Percentiles rank a stretch among this genome's conserved stretches.
Evolutionary conservation across 1,140 invertebrate genomes (phyloP).

Genomic region (Mya arenaria): DNA sequence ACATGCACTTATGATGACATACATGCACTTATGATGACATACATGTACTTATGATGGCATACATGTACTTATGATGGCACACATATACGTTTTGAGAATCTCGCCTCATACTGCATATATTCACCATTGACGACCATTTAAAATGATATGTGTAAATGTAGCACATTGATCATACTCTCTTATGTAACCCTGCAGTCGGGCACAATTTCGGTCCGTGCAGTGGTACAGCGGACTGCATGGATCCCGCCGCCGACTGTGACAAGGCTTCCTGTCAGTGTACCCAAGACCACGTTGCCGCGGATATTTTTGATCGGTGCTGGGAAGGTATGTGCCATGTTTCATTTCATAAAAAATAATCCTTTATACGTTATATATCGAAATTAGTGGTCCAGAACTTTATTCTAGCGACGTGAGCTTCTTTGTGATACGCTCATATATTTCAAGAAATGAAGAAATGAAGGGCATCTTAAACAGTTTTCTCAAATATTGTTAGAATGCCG

Average conservation of each 20-base stretch:
- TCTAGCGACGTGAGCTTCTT: no score
- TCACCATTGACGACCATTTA: not conserved
- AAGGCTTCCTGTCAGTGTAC: constrained; percentile 20
- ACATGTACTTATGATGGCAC: not conserved
- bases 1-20: no score
- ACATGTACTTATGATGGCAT: not conserved
- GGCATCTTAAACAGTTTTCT: no score
- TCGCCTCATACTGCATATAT: not conserved
- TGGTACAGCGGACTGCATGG: not conserved
- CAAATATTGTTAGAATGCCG: no score
- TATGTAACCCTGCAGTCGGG: constrained; percentile 9
- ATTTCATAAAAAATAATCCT: no score
- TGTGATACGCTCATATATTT: no score
- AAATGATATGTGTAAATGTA: not conserved
- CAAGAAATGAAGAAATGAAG: no score
- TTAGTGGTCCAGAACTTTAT: no score
- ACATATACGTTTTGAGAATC: not conserved
- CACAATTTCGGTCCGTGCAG: constrained; percentile 21
- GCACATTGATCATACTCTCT: no score
- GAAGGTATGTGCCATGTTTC: constrained; percentile 12
- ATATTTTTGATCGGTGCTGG: constrained; percentile 35
- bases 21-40: no score
- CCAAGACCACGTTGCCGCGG: not conserved
- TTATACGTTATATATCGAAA: no score
- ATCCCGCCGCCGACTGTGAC: constrained; percentile 15